These are phyloP conservation scores for Panulirus ornatus DNA, from an alignment of 1,140 invertebrate genomes.

Conservation along the genomic window DNA sequence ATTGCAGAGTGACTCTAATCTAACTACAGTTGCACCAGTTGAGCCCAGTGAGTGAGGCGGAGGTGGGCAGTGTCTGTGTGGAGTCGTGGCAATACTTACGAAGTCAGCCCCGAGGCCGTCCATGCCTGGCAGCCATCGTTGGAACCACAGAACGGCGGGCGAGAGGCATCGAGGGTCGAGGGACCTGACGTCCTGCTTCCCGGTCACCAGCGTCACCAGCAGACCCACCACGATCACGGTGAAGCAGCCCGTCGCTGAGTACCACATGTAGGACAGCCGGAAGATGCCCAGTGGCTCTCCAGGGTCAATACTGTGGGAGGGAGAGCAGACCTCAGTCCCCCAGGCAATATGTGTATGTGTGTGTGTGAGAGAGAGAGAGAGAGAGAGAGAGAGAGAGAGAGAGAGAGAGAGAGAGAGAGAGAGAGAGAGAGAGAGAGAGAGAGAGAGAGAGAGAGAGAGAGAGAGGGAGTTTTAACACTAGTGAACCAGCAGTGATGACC, in stretches of 20 bases:
- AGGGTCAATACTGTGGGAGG: neutral
- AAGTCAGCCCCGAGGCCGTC: slow-evolving; percentile 52
- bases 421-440: no score
- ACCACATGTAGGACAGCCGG: slow-evolving; percentile 87
- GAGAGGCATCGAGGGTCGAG: slow-evolving; percentile 78
- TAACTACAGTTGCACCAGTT: no score
- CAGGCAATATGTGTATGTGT: neutral
- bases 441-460: no score
- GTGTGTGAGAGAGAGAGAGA: neutral
- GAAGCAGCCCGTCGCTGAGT: slow-evolving; percentile 86
- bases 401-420: no score
- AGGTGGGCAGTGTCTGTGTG: no score
- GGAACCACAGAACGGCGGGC: slow-evolving; percentile 51
- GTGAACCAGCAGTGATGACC: no score
- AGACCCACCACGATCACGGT: slow-evolving; percentile 86
- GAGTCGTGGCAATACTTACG: no score
- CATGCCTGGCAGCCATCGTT: slow-evolving; percentile 47
- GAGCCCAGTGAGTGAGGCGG: no score
- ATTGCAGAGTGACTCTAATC: no score
- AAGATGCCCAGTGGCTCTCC: slow-evolving; percentile 79
- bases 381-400: slow-evolving; percentile 5
- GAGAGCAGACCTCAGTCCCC: neutral
- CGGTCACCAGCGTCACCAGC: slow-evolving; percentile 85
- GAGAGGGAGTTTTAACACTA: no score
- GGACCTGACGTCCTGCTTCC: slow-evolving; percentile 80